Evolutionary conservation across 37 sponge, comb jelly and placozoan genomes (phyloP).

Genomic region (Axinella damicornis): DNA sequence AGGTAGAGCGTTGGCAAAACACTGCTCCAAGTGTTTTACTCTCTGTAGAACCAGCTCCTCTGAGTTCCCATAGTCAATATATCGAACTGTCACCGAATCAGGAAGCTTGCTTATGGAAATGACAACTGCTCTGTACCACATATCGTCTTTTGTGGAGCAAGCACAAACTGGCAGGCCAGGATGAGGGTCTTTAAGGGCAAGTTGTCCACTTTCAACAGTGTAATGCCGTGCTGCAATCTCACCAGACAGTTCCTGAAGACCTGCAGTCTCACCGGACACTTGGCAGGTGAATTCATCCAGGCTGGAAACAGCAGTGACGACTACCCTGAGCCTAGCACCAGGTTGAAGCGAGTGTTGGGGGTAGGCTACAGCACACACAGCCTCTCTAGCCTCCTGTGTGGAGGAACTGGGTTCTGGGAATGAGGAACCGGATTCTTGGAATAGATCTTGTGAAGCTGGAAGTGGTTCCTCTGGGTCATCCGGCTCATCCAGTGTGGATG

Average conservation of each 20-base stretch:
- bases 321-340: neutral
- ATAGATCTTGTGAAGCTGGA: neutral
- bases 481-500: no score
- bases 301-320: neutral
- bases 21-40: conserved; percentile 28
- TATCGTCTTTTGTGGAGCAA: conserved; percentile 7
- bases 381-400: neutral
- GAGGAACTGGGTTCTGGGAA: neutral
- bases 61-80: conserved; percentile 64
- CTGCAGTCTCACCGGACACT: neutral
- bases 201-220: neutral
- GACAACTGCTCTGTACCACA: conserved; percentile 41
- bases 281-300: conserved; percentile 43
- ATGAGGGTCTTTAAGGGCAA: neutral
- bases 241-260: conserved; percentile 1
- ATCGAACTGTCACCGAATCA: conserved; percentile 24
- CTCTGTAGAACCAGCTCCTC: conserved; percentile 32
- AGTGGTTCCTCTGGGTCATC: neutral
- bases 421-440: neutral
- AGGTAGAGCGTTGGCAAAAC: conserved; percentile 3
- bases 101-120: neutral
- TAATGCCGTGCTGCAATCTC: conserved; percentile 4
- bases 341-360: neutral
- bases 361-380: neutral
- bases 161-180: conserved; percentile 30